Evolutionary conservation across 2,888 invertebrate species (phyloP).

Genomic region (Noctua comes): DNA sequence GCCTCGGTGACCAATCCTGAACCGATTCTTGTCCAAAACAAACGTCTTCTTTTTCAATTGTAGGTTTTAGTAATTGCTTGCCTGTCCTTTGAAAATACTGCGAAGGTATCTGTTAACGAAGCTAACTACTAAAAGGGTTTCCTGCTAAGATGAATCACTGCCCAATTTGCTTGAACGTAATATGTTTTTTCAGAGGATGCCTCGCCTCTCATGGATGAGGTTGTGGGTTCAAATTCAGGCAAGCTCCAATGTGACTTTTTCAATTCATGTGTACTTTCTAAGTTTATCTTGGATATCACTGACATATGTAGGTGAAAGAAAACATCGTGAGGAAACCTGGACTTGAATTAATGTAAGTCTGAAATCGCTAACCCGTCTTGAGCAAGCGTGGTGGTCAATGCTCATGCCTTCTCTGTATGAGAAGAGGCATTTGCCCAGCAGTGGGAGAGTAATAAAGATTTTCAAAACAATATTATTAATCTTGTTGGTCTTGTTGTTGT

Average conservation of each 20-base stretch:
- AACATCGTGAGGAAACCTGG: background rate
- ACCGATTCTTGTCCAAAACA: background rate
- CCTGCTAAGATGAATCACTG: background rate
- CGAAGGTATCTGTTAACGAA: background rate
- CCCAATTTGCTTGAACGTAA: background rate
- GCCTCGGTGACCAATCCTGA: background rate
- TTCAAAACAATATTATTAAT: no score
- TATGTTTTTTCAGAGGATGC: background rate
- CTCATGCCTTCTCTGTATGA: background rate
- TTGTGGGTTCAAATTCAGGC: background rate
- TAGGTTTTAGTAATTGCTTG: background rate
- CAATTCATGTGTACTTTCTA: background rate
- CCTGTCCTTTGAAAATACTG: slow-evolving; percentile 30
- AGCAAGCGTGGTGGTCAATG: background rate
- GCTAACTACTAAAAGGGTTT: background rate
- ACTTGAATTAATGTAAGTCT: no score
- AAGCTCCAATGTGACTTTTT: background rate
- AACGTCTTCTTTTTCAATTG: background rate
- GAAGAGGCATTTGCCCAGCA: background rate
- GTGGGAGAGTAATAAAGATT: no score
- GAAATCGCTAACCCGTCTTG: no score
- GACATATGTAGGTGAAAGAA: no score
- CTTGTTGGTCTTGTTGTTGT: no score
- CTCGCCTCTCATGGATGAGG: background rate
- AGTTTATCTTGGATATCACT: background rate